phyloP scores from a whole-genome alignment of 2,888 invertebrate genomes.

The Ophraella communa region DNA sequence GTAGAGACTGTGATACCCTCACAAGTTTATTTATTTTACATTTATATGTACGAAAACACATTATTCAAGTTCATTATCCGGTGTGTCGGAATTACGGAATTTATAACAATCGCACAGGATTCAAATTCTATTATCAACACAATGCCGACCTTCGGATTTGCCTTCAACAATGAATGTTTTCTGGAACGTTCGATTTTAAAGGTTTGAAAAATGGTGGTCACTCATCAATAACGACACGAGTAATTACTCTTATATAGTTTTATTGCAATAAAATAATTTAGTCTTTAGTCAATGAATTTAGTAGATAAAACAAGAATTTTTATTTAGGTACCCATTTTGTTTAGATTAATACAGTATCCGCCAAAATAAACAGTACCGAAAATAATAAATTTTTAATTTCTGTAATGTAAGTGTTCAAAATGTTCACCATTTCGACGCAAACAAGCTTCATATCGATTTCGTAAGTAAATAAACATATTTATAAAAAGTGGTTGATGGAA shows the following conservation, averaged over 20 bases:
- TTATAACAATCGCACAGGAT: slow-evolving; percentile 21
- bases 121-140: slow-evolving; percentile 20
- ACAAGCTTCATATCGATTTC: too few relatives aligned
- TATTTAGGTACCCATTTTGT: too few relatives aligned
- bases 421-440: too few relatives aligned
- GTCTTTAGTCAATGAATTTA: too few relatives aligned
- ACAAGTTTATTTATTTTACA: slow-evolving; percentile 10
- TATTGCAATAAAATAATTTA: slow-evolving; percentile 11
- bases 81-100: slow-evolving; percentile 27
- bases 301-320: too few relatives aligned
- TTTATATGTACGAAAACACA: slow-evolving; percentile 8
- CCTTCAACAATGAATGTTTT: slow-evolving; percentile 14
- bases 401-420: too few relatives aligned
- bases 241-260: slow-evolving; percentile 13
- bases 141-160: slow-evolving; percentile 18
- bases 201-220: slow-evolving; percentile 20
- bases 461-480: too few relatives aligned
- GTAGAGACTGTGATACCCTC: background rate
- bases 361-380: too few relatives aligned
- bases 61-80: slow-evolving; percentile 28
- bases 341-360: too few relatives aligned
- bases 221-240: slow-evolving; percentile 1
- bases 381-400: too few relatives aligned
- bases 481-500: too few relatives aligned
- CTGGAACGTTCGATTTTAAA: slow-evolving; percentile 13